Percentiles rank a stretch among this genome's conserved stretches.
Conservation (phyloP, 1,140 invertebrate genomes). For the Caenorhabditis latens region DNA sequence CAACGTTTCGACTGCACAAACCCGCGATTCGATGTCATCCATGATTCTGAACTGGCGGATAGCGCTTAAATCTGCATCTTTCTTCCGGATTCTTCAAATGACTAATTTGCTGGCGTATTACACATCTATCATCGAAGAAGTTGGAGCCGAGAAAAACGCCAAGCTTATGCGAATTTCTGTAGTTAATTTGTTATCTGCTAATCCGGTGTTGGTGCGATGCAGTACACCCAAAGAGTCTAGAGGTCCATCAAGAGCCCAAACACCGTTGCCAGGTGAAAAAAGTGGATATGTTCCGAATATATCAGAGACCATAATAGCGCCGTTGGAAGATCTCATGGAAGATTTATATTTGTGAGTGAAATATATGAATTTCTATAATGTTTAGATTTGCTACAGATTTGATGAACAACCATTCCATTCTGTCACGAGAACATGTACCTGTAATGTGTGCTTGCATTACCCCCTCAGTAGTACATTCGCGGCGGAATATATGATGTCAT, state of each 20-base stretch:
- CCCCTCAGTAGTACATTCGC: not conserved
- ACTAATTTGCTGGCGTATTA: constrained; percentile 19
- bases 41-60: constrained; percentile 34
- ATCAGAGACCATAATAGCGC: not conserved
- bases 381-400: not conserved
- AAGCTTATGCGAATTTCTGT: not conserved
- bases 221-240: constrained; percentile 16
- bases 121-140: constrained; percentile 1
- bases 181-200: not conserved
- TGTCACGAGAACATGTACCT: not conserved
- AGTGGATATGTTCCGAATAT: not conserved
- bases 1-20: constrained; percentile 1
- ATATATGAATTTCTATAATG: not conserved
- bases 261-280: not conserved
- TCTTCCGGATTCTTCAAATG: constrained; percentile 35
- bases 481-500: constrained; percentile 17
- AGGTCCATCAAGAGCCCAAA: constrained; percentile 16
- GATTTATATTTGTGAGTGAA: not conserved
- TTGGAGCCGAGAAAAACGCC: not conserved
- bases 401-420: constrained; percentile 10
- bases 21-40: constrained; percentile 15
- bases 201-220: constrained; percentile 5
- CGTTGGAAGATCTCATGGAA: not conserved
- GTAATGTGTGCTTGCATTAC: constrained; percentile 19
- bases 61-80: not conserved